Evolutionary conservation across 1,140 invertebrate genomes (phyloP).

Genomic region (Leucophenga varia): DNA sequence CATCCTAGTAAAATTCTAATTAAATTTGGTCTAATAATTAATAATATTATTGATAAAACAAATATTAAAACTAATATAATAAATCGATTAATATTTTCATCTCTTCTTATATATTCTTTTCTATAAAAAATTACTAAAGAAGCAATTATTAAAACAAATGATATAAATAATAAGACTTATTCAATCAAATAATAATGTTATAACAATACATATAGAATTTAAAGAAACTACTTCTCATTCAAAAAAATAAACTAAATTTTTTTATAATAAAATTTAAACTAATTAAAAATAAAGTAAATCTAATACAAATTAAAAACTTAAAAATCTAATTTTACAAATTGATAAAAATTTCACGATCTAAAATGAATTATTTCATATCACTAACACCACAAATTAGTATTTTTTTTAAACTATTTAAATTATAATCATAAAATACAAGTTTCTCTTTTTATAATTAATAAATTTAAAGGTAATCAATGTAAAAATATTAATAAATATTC

Average conservation of each 20-base stretch:
- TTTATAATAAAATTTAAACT: conserved; percentile 55
- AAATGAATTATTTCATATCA: conserved; percentile 55
- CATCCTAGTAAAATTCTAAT: conserved; percentile 68
- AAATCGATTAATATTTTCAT: conserved; percentile 13
- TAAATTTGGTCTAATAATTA: too few species aligned
- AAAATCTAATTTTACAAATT: conserved; percentile 42
- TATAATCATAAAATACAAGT: conserved; percentile 58
- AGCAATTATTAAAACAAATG: too few species aligned
- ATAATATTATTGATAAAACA: too few species aligned
- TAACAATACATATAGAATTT: conserved; percentile 55
- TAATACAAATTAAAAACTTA: conserved; percentile 38
- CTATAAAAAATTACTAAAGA: conserved; percentile 64
- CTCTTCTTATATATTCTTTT: conserved; percentile 60
- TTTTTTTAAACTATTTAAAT: conserved; percentile 63
- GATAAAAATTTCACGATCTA: conserved; percentile 47
- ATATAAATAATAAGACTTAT: conserved; percentile 62
- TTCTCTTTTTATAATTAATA: conserved; percentile 58
- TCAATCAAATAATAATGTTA: conserved; percentile 62
- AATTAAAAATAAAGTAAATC: conserved; percentile 31
- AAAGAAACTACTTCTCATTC: conserved; percentile 58
- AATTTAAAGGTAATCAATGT: conserved; percentile 63
- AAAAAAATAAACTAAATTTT: conserved; percentile 56
- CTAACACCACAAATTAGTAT: conserved; percentile 63
- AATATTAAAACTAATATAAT: too few species aligned
- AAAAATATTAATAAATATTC: conserved; percentile 62